Evolutionary conservation across 2,113 vertebrate species (phyloP).

Genomic region (Ariopsis seemanni): DNA sequence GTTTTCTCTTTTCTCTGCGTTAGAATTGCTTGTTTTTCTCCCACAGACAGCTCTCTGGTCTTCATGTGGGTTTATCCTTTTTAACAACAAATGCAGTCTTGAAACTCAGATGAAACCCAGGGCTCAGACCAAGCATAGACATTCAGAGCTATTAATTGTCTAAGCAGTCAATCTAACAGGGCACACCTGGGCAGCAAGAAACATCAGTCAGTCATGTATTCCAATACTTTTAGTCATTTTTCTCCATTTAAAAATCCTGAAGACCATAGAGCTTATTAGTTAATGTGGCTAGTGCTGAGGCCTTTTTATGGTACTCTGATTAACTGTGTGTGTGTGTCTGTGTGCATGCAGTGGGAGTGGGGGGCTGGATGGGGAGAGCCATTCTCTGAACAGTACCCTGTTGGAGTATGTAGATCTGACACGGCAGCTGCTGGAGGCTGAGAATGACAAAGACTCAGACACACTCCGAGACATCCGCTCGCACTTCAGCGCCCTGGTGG

Average conservation of each 20-base stretch:
- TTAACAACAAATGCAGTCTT: background rate
- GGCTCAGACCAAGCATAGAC: background rate
- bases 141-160: background rate
- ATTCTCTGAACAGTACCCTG: constrained; percentile 93
- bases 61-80: background rate
- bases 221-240: background rate
- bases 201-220: background rate
- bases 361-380: constrained; percentile 94
- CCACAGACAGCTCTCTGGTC: background rate
- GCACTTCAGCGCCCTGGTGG: constrained; percentile 99
- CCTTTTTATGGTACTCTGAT: background rate
- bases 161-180: background rate
- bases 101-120: background rate
- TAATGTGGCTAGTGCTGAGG: background rate
- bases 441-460: constrained; percentile 98
- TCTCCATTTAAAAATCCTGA: background rate
- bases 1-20: background rate
- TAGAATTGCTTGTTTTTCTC: background rate
- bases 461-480: constrained; percentile 94
- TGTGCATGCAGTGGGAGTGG: constrained; percentile 84
- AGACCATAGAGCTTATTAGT: background rate
- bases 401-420: constrained; percentile 97
- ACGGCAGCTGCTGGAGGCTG: constrained; percentile 93
- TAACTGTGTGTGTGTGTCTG: background rate
- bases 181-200: background rate